Conservation (phyloP, 2,888 invertebrate species). For the Cotesia congregata region DNA sequence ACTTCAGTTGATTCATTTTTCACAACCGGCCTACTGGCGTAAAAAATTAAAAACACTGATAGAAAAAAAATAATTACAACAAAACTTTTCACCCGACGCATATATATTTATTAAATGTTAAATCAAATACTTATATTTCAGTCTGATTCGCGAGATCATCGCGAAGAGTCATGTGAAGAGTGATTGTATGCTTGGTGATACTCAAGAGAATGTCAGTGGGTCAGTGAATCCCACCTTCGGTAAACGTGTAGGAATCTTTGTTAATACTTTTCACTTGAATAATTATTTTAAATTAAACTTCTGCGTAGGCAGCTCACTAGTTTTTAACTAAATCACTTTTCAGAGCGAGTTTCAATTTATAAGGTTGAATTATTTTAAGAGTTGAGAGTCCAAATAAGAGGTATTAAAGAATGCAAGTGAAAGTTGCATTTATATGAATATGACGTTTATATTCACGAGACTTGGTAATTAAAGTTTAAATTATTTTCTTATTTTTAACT, state of each 20-base stretch:
- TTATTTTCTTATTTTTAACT: no score
- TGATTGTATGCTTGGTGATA: conserved; percentile 55
- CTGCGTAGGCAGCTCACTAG: no score
- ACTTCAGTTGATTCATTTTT: conserved; percentile 47
- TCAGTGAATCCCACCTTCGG: conserved; percentile 59
- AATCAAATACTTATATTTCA: no score
- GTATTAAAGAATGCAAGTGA: background rate
- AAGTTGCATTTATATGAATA: background rate
- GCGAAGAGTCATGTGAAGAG: conserved; percentile 8
- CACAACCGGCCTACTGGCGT: conserved; percentile 12
- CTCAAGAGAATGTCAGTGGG: conserved; percentile 68
- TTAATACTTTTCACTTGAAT: conserved; percentile 22
- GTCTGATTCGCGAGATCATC: background rate
- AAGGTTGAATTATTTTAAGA: background rate
- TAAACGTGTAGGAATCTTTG: conserved; percentile 33
- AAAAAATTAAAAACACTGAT: conserved; percentile 52
- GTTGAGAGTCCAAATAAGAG: conserved; percentile 22
- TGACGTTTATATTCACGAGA: background rate
- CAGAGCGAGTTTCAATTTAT: no score
- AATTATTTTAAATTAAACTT: background rate
- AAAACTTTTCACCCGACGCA: conserved; percentile 57
- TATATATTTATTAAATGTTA: conserved; percentile 38
- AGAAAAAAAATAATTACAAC: conserved; percentile 48
- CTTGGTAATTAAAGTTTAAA: no score
- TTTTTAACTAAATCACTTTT: no score